Evolutionary conservation across 1,140 invertebrate genomes (phyloP), one percentile per base, ranked within the genome.

Genomic region (Drosophila malerkotliana): DNA sequence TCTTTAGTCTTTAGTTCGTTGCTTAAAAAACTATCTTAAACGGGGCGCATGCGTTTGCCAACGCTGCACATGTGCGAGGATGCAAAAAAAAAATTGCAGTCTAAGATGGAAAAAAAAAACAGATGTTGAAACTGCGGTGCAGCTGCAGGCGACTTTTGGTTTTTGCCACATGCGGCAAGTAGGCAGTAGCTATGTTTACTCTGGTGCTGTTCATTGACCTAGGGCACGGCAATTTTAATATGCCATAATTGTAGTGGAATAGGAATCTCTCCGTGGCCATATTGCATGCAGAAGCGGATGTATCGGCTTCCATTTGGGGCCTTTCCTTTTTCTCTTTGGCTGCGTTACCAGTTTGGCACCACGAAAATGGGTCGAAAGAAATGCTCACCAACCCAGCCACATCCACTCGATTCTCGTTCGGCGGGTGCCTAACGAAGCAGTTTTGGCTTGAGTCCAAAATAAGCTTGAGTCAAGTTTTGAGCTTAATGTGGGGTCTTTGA

Each of bases 21-120:
- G 78, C 79, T 79, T 49, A 73, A 77, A 79, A 63, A 80, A 54
- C 56, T 56, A 79, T 66, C 44, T 71, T 53, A 49, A 67, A 47
- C 56, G 28, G 72, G 71, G 74, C 74, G 79, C 79, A 75, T 56
- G 72, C 64, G 61, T 84, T 80, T 61, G 71, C 60, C 52, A 48
- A 12, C 61, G 45, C 32, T 72, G 73, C 77, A 85, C 82, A 85
- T 85, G 80, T 84, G 81, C 67, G 69, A 58, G 58, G 69, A 62
- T 75, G 60, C 72, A 80, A 85, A 78, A 72, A 60, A 77, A n/a
- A 8, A 41, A 34, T 4, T 37, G 34, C 6, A 21, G 32, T 37
- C 32, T 49, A 51, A 54, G 66, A 41, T 59, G 34, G 12, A 60
- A 67, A 52, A 53, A 85, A 48, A 73, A 55, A 54, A 47, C 81